Base-by-base conservation (phyloP, 2,113 vertebrate species). In the Amphiprion ocellaris region DNA sequence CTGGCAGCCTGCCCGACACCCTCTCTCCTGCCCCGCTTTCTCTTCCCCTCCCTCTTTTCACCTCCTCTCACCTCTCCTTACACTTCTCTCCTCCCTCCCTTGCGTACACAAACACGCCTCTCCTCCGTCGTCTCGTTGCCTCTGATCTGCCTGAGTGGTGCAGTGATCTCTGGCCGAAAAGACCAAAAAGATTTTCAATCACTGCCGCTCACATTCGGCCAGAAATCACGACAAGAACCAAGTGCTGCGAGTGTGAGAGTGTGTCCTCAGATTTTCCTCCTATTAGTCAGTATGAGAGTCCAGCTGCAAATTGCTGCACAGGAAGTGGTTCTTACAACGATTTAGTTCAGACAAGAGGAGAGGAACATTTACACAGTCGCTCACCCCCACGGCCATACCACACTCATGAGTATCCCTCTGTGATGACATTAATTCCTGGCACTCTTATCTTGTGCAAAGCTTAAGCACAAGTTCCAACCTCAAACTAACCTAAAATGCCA, bases 1-100 rank as follows among this genome's bases (percentile, higher is more conserved):
- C 87, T 93, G 90, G 87, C 90, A 80, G 41, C 17, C 15, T 67
- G 89, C 90, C 90, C 28, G 58, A 61, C 82, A 70, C 65, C 65
- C 66, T 56, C 80, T 56, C 66, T 60, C 30, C 64, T 72, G 23
- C 61, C 71, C 74, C 54, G 30, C 74, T 69, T 46, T 69, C 54
- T 47, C 54, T 46, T 39, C 65, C 69, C 55, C 52, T 52, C 63
- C 58, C 41, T 64, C 33, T 21, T 69, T 81, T 63, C 55, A 44
- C 49, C 46, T 52, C 61, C 59, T 59, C 52, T 74, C 65, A 4
- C 52, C 10, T 53, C 49, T 47, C 69, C 2, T n/a, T 58, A 69
- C n/a, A 44, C 47, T 52, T 56, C 67, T 70, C 41, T 64, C 73
- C 33, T 26, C 60, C 7, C 8, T 26, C 60, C 7, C 8, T 52